Base-by-base conservation (phyloP, 2,888 invertebrate genomes). In the Gastrophysa polygoni region DNA sequence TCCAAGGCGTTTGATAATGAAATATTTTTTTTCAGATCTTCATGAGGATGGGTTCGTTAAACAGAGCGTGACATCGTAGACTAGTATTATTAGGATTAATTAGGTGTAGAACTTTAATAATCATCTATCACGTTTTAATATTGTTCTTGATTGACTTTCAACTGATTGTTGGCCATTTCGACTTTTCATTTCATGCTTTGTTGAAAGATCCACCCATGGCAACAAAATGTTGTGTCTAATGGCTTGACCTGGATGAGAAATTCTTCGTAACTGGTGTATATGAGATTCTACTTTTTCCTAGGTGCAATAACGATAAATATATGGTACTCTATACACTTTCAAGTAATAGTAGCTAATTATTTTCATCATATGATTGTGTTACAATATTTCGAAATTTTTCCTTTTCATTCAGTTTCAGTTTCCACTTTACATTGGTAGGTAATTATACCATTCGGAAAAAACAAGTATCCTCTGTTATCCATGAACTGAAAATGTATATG, bases 81-180 rank as follows among this genome's bases (percentile, higher is more conserved):
- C 3, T 24, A 24, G 24, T 3, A 24, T 24, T 24, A 24, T 24
- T 24, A 24, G 3, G 24, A 24, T 51, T 32, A 51, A 51, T 51
- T 51, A n/a, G 34, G 32, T 28, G 17, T 51, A 21, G 18, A 32
- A 51, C 7, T 51, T 34, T 51, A 51, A 51, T 51, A 32, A 20
- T n/a, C 11, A 20, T n/a, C 34, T 34, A 51, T 51, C 51, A 17
- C n/a, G n/a, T n/a, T 24, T 11, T 8, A 28, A 18, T 16, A 43
- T 54, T 24, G 43, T 24, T 54, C 43, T 44, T 16, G 21, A 54
- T 54, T 54, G 54, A 54, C 54, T 54, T 54, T 54, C 54, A 6
- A 54, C 54, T 54, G 29, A 54, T 54, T 43, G 20, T 43, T 17
- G 24, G 10, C 24, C 1, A 43, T 54, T 54, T 43, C 43, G 24